Evolutionary conservation across 2,797 vertebrate species (phyloP).

Genomic region (Cirrhinus mrigala): DNA sequence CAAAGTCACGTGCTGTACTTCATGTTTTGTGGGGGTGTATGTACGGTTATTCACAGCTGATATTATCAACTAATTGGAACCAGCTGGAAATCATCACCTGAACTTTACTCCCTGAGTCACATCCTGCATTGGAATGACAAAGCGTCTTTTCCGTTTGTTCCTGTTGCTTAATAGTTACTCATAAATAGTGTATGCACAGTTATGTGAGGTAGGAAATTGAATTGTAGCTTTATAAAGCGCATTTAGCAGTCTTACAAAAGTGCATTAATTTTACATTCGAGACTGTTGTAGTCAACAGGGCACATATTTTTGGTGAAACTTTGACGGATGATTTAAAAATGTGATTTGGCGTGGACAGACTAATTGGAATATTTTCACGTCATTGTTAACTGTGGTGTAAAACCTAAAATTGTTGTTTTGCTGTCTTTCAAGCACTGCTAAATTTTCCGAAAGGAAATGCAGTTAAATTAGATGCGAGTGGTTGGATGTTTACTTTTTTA

Average conservation of each 20-base stretch:
- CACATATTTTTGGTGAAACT: neutral
- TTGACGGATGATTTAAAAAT: neutral
- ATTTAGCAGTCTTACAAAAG: neutral
- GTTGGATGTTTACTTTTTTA: neutral
- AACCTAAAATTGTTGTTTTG: neutral
- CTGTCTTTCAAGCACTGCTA: no score
- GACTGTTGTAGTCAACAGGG: neutral
- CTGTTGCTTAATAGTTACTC: slow-evolving; percentile 7
- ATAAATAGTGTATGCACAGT: neutral
- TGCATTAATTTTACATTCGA: neutral
- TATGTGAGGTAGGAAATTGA: neutral
- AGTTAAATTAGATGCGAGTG: neutral
- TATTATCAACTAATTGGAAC: neutral
- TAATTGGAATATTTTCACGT: no score
- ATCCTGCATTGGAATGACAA: neutral
- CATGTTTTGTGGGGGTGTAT: neutral
- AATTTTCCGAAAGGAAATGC: neutral
- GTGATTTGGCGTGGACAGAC: neutral
- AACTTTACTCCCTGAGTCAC: neutral
- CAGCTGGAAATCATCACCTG: neutral
- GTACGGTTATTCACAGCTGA: neutral
- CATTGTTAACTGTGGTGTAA: neutral
- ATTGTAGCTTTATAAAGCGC: neutral
- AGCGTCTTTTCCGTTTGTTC: neutral
- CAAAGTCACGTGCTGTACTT: neutral